These are phyloP conservation scores for Pseudopleuronectes americanus DNA, from an alignment of 2,797 vertebrate species.

Conservation along the genomic window DNA sequence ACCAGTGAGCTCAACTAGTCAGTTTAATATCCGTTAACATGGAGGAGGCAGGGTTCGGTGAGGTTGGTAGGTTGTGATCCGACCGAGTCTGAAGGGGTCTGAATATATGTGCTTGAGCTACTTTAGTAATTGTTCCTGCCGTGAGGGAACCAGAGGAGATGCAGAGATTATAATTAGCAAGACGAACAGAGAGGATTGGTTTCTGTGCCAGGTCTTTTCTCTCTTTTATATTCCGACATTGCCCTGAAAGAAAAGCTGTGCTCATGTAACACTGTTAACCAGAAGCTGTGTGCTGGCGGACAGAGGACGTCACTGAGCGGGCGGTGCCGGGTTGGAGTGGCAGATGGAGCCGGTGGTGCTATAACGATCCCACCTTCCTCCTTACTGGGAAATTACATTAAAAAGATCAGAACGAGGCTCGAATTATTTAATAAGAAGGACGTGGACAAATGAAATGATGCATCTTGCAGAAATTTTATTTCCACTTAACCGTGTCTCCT, in stretches of 20 bases:
- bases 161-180: conserved; percentile 11
- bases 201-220: conserved; percentile 28
- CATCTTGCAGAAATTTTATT: no score
- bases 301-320: conserved; percentile 35
- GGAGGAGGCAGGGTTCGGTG: no score
- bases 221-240: neutral
- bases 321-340: conserved; percentile 41
- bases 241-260: conserved; percentile 35
- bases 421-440: no score
- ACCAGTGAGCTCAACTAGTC: conserved; percentile 4
- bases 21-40: neutral
- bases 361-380: conserved; percentile 15
- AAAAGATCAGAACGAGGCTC: no score
- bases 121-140: no score
- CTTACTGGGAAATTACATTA: no score
- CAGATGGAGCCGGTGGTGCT: conserved; percentile 56
- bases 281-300: conserved; percentile 32
- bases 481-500: no score
- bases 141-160: neutral
- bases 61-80: no score
- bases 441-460: no score
- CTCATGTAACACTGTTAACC: conserved; percentile 52
- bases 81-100: no score
- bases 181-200: conserved; percentile 32
- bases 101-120: no score